phyloP scores from a whole-genome alignment of 2,113 vertebrate species.

The Leptobrachium ailaonicum region DNA sequence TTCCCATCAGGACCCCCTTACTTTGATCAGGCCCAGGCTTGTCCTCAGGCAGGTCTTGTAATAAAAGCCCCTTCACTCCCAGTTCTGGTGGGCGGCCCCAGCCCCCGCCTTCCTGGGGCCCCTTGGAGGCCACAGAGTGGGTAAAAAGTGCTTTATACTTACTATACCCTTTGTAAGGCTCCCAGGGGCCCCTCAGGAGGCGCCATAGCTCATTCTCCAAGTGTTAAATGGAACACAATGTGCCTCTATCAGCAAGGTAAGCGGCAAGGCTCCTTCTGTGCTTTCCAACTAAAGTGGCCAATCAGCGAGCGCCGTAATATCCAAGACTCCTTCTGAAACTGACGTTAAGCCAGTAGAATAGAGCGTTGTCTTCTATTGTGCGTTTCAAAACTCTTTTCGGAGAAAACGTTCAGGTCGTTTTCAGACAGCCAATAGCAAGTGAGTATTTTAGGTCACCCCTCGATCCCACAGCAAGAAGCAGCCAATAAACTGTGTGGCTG shows the following conservation, averaged over 20 bases:
- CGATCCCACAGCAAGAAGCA: background rate
- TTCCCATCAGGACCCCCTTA: too few relatives aligned
- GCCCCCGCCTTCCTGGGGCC: too few relatives aligned
- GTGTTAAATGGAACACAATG: slow-evolving; percentile 10
- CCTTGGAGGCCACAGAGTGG: too few relatives aligned
- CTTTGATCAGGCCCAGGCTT: too few relatives aligned
- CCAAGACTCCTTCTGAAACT: background rate
- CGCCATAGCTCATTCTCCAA: too few relatives aligned
- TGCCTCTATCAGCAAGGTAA: slow-evolving; percentile 2
- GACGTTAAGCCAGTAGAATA: background rate
- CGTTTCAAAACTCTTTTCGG: background rate
- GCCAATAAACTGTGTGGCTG: background rate
- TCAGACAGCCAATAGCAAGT: background rate
- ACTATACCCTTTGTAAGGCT: too few relatives aligned
- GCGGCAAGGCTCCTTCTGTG: slow-evolving; percentile 5
- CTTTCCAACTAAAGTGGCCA: slow-evolving; percentile 17
- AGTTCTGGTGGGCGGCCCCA: too few relatives aligned
- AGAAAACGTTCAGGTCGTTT: background rate
- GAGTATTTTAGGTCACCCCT: background rate
- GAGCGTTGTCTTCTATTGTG: too few relatives aligned
- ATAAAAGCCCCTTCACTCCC: too few relatives aligned
- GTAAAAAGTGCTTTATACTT: too few relatives aligned
- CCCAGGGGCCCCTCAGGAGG: too few relatives aligned
- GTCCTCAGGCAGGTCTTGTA: too few relatives aligned
- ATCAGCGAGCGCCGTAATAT: background rate